Base-by-base conservation (phyloP, 2,113 vertebrate genomes). In the Odobenus rosmarus region DNA sequence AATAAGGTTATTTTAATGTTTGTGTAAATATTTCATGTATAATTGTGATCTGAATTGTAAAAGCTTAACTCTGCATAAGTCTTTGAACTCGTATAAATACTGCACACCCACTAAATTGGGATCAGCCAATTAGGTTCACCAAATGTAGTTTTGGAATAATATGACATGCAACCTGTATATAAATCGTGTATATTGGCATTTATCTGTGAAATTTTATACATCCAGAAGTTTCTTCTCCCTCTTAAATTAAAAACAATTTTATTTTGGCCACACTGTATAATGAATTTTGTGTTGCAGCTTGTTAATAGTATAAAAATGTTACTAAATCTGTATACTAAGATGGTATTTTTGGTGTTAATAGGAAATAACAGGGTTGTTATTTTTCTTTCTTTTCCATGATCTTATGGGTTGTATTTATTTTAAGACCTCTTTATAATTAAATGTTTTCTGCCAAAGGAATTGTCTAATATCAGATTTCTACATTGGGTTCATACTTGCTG, bases 401-500 rank as follows among this genome's bases (percentile, higher is more conserved):
- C 96, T 95, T 98, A 82, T 95, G 97, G 96, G 94, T 95, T 84
- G 74, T 99, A 99, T 99, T 99, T 99, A 99, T 99, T 99, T 97
- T 98, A 96, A 98, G 88, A 98, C 96, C 97, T 98, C 97, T 98
- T 98, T 98, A 98, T 98, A 98, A 98, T 98, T 98, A 98, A 98
- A 98, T 95, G 57, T 98, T 97, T 97, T 98, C 98, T 99, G 98
- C 98, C 98, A 99, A 98, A 99, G 98, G 98, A 98, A 97, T 97
- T 98, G 28, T 98, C 97, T 98, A 93, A 97, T 97, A 97, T 97
- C 85, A 57, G 39, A 98, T 98, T 98, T 98, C 98, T 98, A 97
- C 87, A 21, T 77, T 92, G 88, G 98, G 82, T 97, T 98, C 97
- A 98, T 98, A 98, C 93, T 97, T 98, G 62, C 93, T 98, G 72